Conservation (phyloP, 2,888 invertebrate species). For the Pyralis farinalis region DNA sequence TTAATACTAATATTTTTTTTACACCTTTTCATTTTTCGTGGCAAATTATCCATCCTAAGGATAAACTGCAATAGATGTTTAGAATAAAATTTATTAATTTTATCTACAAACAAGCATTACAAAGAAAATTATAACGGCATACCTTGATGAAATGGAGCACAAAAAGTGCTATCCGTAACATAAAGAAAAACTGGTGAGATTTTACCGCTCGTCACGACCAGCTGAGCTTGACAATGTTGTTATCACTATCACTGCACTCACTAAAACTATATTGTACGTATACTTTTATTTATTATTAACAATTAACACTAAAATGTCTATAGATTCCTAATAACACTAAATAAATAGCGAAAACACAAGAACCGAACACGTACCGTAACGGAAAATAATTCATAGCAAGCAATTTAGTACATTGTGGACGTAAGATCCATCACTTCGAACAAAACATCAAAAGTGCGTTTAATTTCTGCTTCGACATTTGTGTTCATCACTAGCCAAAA, state of each 20-base stretch:
- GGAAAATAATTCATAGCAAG: constrained; percentile 31
- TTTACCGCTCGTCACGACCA: constrained; percentile 75
- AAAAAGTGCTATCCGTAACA: constrained; percentile 61
- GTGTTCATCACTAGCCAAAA: background rate
- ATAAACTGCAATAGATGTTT: too few species aligned
- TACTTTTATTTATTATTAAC: constrained; percentile 11
- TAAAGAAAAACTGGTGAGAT: constrained; percentile 67
- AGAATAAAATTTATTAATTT: too few species aligned
- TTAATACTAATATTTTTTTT: too few species aligned
- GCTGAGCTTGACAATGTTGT: constrained; percentile 73
- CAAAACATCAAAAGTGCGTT: constrained; percentile 42
- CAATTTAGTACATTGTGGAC: constrained; percentile 22
- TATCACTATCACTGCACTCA: constrained; percentile 50
- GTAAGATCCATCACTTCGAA: constrained; percentile 27
- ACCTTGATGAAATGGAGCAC: constrained; percentile 74
- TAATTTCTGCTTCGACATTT: constrained; percentile 19
- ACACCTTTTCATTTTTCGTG: too few species aligned
- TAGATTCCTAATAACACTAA: constrained; percentile 4
- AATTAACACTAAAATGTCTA: constrained; percentile 9
- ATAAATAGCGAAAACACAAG: constrained; percentile 13
- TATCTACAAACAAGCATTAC: constrained; percentile 28
- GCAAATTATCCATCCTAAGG: too few species aligned
- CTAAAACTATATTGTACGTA: constrained; percentile 21
- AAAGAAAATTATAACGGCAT: constrained; percentile 63
- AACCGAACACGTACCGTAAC: constrained; percentile 27